Evolutionary conservation across 2,113 vertebrate species (phyloP), one percentile per base, ranked within the genome.

Genomic region (Junco hyemalis): DNA sequence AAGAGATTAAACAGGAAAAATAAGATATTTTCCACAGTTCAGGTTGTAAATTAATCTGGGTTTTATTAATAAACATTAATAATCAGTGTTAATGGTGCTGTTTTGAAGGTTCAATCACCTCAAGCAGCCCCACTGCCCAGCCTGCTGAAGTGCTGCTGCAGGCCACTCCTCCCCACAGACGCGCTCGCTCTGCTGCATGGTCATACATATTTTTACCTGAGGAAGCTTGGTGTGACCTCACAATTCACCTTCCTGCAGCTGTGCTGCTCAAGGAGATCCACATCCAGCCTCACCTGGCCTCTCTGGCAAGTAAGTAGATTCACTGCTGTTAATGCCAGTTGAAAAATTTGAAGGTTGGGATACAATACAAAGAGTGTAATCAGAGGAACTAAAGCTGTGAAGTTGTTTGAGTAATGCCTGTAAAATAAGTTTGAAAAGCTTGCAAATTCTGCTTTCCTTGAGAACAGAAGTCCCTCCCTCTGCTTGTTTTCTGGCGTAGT

Each of bases 151-250:
- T 99, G 42, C 98, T 99, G 36, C 95, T 99, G 25, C 99, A 99
- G 96, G 99, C 99, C 48, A 99, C 99, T 2, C 99, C 99, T 3
- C 99, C 99, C 4, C 99, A 99, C 74, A 98, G 99, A 20, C 97
- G 99, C 35, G 99, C 99, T 14, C 98, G 99, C 5, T 99, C 99
- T 33, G 99, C 99, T 2, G 99, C 99, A 0, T 99, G 99, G 99
- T 99, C 99, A 1, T 99, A 99, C 78, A 99, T 99, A 94, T 99
- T 99, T 95, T 92, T 99, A 57, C 99, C 99, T 0, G 99, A 99
- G 95, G 99, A 99, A 95, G 99, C 99, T n/a, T 99, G 99, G 99
- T 99, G 99, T 22, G 99, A 99, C 96, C 99, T 99, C 64, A 99
- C 99, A 1, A 99, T 99, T 95, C 99, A 99, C 94, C 99, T 99